A percentile compares a stretch with the other conserved stretches of the same genome.
These are phyloP conservation scores for Vespertilio murinus DNA, from an alignment of 2,797 vertebrate genomes.

Conservation along the genomic window DNA sequence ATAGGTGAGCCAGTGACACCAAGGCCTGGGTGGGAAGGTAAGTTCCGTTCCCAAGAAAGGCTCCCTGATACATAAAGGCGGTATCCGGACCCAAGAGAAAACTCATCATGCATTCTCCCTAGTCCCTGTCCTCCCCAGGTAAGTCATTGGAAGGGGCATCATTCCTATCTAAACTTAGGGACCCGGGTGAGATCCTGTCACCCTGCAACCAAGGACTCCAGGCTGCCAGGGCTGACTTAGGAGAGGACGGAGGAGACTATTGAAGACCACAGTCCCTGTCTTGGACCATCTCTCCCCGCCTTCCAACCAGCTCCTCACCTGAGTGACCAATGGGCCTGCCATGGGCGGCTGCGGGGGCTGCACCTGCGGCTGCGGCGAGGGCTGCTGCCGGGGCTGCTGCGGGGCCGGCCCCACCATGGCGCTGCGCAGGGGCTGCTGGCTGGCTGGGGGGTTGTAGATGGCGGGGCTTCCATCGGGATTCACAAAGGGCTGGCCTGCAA, in stretches of 20 bases:
- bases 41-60: not conserved
- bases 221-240: not conserved
- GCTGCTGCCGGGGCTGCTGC: slow-evolving; percentile 83
- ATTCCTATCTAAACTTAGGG: not conserved
- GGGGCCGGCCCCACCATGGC: slow-evolving; percentile 84
- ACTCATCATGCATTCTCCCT: not conserved
- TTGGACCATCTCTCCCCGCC: fast-evolving
- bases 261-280: not conserved
- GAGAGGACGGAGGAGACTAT: not conserved
- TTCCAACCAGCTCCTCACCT: slow-evolving; percentile 84
- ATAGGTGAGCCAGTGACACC: not conserved
- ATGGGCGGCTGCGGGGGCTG: slow-evolving; percentile 87
- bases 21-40: not conserved
- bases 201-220: too few relatives aligned
- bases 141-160: too few relatives aligned
- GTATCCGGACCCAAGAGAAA: too few relatives aligned
- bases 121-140: fast-evolving
- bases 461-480: slow-evolving; percentile 96
- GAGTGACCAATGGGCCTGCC: slow-evolving; percentile 86
- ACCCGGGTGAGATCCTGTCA: not conserved
- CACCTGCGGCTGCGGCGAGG: slow-evolving; percentile 85
- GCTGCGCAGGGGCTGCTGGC: slow-evolving; percentile 89
- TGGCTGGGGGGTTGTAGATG: slow-evolving; percentile 93
- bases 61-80: not conserved
- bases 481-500: slow-evolving; percentile 94